Base-by-base conservation (phyloP, 2,888 invertebrate genomes). In the Cylindroiulus punctatus region DNA sequence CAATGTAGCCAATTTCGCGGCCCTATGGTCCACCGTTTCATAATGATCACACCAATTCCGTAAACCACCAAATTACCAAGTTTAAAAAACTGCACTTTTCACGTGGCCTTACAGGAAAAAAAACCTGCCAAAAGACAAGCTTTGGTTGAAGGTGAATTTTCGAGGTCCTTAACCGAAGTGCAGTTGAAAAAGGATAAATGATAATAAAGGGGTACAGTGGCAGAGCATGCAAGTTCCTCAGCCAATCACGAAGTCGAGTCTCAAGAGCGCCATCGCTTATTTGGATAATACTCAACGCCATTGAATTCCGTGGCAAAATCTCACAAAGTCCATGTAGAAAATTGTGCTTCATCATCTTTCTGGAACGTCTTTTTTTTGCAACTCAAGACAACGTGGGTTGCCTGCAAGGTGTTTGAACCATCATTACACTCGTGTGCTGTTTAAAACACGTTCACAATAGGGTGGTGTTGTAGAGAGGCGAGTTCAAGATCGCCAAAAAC, bases 341-440 rank as follows among this genome's bases (percentile, higher is more conserved):
- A 76, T 76, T 30, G 30, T 76, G 76, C 76, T 76, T 76, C 30
- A 30, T 76, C 76, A 76, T 76, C 30, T 76, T 76, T 76, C 76
- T 76, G 76, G 26, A 76, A 76, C 26, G 14, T 76, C 30, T 65
- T 22, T 26, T 76, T 76, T 26, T 65, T 26, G 65, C 30, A 76
- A 76, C 22, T 76, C 30, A 30, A 76, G 76, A 14, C 0, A 10
- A 76, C 76, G 76, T 76, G 76, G 76, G 76, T 76, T 76, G 76
- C 14, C 26, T 76, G 26, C 14, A 30, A 76, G 76, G 76, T 76
- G 76, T 76, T 76, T 76, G 76, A 76, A 76, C 76, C 76, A 76
- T 76, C 76, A 76, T 76, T 76, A 76, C 76, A 76, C 30, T 30
- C 8, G 8, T 30, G 76, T 76, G 76, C 30, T 76, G 76, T 76